phyloP scores from a whole-genome alignment of 2,888 invertebrate species.

The Rutpela maculata region DNA sequence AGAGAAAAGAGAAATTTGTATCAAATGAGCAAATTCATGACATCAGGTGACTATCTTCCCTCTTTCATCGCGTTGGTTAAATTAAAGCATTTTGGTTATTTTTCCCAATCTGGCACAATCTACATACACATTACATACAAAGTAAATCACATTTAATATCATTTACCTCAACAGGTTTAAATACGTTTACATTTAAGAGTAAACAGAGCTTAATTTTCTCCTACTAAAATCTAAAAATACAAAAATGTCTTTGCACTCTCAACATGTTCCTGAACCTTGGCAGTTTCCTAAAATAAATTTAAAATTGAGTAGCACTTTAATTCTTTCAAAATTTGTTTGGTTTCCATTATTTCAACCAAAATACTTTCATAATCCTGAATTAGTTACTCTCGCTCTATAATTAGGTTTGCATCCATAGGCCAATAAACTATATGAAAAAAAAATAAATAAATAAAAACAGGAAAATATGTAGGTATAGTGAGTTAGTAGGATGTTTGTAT shows the following conservation, averaged over 20 bases:
- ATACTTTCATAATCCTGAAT: slow-evolving; percentile 11
- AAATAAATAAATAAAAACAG: background rate
- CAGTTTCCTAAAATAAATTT: slow-evolving; percentile 15
- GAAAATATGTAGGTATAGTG: background rate
- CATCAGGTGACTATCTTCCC: no score
- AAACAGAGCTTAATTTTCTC: background rate
- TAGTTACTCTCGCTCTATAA: slow-evolving; percentile 13
- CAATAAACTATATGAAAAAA: slow-evolving; percentile 2
- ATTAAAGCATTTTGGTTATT: no score
- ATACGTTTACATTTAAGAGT: background rate
- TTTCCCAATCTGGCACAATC: no score
- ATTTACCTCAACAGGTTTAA: background rate
- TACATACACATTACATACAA: background rate
- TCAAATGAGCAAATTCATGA: no score
- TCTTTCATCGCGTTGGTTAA: no score
- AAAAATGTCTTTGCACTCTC: slow-evolving; percentile 35
- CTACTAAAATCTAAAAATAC: slow-evolving; percentile 24
- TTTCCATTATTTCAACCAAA: background rate
- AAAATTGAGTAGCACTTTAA: slow-evolving; percentile 1
- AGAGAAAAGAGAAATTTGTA: no score
- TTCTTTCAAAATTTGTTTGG: slow-evolving; percentile 12
- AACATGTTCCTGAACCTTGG: slow-evolving; percentile 14
- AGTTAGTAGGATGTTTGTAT: background rate
- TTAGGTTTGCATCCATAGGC: slow-evolving; percentile 2
- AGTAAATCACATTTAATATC: background rate